Base-by-base conservation (phyloP, 2,797 vertebrate species). In the Dryobates pubescens region DNA sequence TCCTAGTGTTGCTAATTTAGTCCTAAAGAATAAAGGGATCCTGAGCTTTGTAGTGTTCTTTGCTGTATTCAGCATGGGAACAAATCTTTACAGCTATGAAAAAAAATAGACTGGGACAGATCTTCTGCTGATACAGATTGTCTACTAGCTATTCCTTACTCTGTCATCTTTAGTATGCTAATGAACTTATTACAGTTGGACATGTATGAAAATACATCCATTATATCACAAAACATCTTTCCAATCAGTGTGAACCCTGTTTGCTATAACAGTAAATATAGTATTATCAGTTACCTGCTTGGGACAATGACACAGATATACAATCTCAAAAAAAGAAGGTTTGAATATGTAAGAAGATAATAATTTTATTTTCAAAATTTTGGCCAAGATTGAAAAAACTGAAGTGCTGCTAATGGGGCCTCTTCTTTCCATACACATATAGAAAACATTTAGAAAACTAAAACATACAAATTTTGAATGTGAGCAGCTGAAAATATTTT, bases 21-120 rank as follows among this genome's bases (percentile, higher is more conserved):
- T 86, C 47, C 57, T 79, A 53, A 51, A 89, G 45, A 89, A 90
- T 58, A 41, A 94, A 94, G 70, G 29, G 23, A 36, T 92, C 74
- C 64, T 73, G 17, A 56, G 6, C 29, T 54, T 78, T 73, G 27
- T 34, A 26, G 7, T 34, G 15, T 30, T 75, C 47, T 76, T 72
- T n/a, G 20, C 62, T 77, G 5, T 90, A 18, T 88, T 76, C 26
- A 30, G 18, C 36, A 68, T n/a, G 22, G 49, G 45, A 85, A 22
- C 18, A 78, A 68, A 75, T 69, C 57, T 89, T 87, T 36, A 49
- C 13, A 30, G 10, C 9, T 53, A 32, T 9, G 23, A 67, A 78
- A 84, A 91, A 68, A 85, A 71, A 30, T 58, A 69, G 76, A 87
- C 47, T 67, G 34, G 22, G 17, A 19, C 34, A 70, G 15, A 49